Percentiles rank a stretch among this genome's conserved stretches.
Evolutionary conservation across 2,113 vertebrate genomes (phyloP).

Genomic region (Planiliza haematocheilus): DNA sequence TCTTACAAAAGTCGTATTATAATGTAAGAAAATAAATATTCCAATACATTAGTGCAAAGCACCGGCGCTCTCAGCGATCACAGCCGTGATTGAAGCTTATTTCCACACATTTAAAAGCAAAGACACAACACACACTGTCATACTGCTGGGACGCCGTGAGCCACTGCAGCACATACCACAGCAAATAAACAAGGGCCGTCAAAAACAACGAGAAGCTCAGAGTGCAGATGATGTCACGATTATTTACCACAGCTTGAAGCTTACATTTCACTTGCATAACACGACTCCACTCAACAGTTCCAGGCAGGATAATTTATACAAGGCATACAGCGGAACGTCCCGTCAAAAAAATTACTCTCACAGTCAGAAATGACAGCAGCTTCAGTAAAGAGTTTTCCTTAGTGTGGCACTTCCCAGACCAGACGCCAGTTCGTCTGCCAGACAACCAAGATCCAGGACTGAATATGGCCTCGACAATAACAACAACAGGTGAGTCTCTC

Average conservation of each 20-base stretch:
- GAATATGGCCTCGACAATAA: slow-evolving; percentile 37
- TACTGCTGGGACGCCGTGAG: slow-evolving; percentile 52
- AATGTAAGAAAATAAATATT: slow-evolving; percentile 83
- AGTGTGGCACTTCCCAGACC: slow-evolving; percentile 55
- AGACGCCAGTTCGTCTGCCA: slow-evolving; percentile 33
- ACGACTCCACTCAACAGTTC: slow-evolving; percentile 66
- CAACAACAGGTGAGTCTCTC: slow-evolving; percentile 45
- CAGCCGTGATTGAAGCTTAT: slow-evolving; percentile 36
- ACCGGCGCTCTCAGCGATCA: slow-evolving; percentile 39
- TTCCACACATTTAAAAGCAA: slow-evolving; percentile 53
- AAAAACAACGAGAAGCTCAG: slow-evolving; percentile 53
- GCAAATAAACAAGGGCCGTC: slow-evolving; percentile 59
- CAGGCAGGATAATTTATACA: slow-evolving; percentile 70
- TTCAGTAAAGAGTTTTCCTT: slow-evolving; percentile 47
- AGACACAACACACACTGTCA: slow-evolving; percentile 53
- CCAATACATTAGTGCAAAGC: slow-evolving; percentile 64
- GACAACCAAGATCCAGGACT: slow-evolving; percentile 22
- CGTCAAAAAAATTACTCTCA: slow-evolving; percentile 13
- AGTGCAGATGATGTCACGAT: slow-evolving; percentile 67
- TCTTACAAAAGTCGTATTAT: slow-evolving; percentile 73
- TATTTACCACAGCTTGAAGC: slow-evolving; percentile 69
- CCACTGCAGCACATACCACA: slow-evolving; percentile 59
- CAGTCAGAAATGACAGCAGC: slow-evolving; percentile 64
- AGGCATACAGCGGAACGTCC: slow-evolving; percentile 65
- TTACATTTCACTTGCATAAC: slow-evolving; percentile 69